Evolutionary conservation across 2,888 invertebrate genomes (phyloP).

Genomic region (Furcula furcula): DNA sequence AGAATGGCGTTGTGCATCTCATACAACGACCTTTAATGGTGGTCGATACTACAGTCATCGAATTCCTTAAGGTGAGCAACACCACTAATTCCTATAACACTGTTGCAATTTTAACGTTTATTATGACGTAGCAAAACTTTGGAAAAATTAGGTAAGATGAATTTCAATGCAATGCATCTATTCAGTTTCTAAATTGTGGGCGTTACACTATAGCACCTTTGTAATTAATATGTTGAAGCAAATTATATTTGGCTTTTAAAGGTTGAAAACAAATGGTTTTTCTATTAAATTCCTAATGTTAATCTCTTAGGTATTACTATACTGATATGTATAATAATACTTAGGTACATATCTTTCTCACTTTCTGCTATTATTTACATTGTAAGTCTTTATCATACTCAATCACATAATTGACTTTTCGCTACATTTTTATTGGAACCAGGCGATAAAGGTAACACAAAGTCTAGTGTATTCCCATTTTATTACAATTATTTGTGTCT

Average conservation of each 20-base stretch:
- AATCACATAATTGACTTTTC: constrained; percentile 61
- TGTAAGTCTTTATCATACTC: constrained; percentile 17
- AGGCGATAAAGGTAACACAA: constrained; percentile 78
- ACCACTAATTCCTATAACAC: background rate
- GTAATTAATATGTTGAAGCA: too few relatives aligned
- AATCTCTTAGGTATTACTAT: too few relatives aligned
- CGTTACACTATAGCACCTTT: too few relatives aligned
- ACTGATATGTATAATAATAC: too few relatives aligned
- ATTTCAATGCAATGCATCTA: too few relatives aligned
- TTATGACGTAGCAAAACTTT: too few relatives aligned
- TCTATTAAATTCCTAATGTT: too few relatives aligned
- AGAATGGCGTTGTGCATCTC: constrained; percentile 95
- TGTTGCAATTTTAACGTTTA: background rate
- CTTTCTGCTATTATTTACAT: background rate
- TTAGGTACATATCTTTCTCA: too few relatives aligned
- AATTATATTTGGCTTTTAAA: too few relatives aligned
- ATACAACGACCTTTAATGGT: constrained; percentile 96
- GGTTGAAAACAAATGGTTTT: too few relatives aligned
- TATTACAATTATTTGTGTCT: constrained; percentile 57
- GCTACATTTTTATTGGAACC: constrained; percentile 75
- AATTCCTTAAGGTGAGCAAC: constrained; percentile 89
- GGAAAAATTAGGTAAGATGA: too few relatives aligned
- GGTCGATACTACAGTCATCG: constrained; percentile 92
- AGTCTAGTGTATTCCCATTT: constrained; percentile 44
- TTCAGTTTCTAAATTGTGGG: too few relatives aligned